A percentile compares a stretch with the other conserved stretches of the same genome.
phyloP scores from a whole-genome alignment of 2,888 invertebrate genomes.

The Eretmocerus hayati region DNA sequence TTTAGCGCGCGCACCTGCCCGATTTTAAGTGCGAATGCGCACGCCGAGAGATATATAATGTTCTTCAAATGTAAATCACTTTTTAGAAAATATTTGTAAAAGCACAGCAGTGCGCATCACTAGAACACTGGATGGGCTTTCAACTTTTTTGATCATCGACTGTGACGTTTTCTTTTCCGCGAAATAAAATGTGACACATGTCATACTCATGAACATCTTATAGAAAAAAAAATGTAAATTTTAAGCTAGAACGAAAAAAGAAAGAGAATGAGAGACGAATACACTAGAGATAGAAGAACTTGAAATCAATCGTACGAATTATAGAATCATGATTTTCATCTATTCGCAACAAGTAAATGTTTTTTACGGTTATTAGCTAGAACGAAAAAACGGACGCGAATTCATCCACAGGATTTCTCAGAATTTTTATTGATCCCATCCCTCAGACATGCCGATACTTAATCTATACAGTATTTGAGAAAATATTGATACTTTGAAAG shows the following conservation, averaged over 20 bases:
- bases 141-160: constrained; percentile 11
- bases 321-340: constrained; percentile 20
- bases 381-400: constrained; percentile 16
- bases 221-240: constrained; percentile 22
- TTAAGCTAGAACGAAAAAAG: constrained; percentile 20
- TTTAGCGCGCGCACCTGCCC: constrained; percentile 21
- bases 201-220: constrained; percentile 20
- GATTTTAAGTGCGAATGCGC: constrained; percentile 17
- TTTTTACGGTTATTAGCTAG: constrained; percentile 20
- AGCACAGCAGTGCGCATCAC: constrained; percentile 19
- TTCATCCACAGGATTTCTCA: constrained; percentile 15
- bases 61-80: constrained; percentile 24
- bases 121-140: constrained; percentile 18
- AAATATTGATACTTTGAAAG: constrained; percentile 23
- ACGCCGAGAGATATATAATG: constrained; percentile 20
- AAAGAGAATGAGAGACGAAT: constrained; percentile 18
- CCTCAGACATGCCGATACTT: constrained; percentile 23
- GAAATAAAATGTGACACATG: constrained; percentile 19
- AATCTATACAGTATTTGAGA: constrained; percentile 25
- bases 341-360: constrained; percentile 22
- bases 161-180: constrained; percentile 19
- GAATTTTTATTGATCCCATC: constrained; percentile 10
- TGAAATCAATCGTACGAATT: constrained; percentile 19
- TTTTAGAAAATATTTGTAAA: constrained; percentile 24
- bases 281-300: constrained; percentile 9